Percentiles rank a stretch among this genome's conserved stretches.
Evolutionary conservation across 2,888 invertebrate genomes (phyloP).

Genomic region (Lithosia quadra): DNA sequence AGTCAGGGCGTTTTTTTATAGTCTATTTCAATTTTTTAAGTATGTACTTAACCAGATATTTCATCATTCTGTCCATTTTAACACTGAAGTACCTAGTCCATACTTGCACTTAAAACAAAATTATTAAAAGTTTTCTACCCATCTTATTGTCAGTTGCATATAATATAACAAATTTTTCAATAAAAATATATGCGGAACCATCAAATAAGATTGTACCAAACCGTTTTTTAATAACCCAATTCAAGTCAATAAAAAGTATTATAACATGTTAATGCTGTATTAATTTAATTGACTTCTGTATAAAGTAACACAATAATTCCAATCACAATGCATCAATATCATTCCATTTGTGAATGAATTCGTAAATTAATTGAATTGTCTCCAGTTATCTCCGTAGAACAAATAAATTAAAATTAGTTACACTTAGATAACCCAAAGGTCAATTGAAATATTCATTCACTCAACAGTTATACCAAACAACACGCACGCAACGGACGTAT

Average conservation of each 20-base stretch:
- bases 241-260: conserved; percentile 2
- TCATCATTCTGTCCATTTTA: too few species aligned
- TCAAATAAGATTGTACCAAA: background rate
- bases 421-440: conserved; percentile 52
- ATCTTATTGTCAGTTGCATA: too few species aligned
- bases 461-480: conserved; percentile 42
- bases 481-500: conserved; percentile 52
- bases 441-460: conserved; percentile 32
- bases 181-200: conserved; percentile 12
- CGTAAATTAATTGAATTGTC: conserved; percentile 29
- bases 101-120: too few species aligned
- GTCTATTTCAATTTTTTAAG: too few species aligned
- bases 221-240: conserved; percentile 8
- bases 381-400: conserved; percentile 33
- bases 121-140: too few species aligned
- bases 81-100: too few species aligned
- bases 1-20: too few species aligned
- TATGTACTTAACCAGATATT: too few species aligned
- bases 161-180: too few species aligned
- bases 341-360: conserved; percentile 9
- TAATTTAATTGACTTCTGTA: background rate
- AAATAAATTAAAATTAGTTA: conserved; percentile 45
- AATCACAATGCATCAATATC: conserved; percentile 23
- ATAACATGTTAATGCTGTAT: conserved; percentile 6
- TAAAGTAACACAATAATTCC: conserved; percentile 5